Conservation (phyloP, 64 coral and sea anemone genomes). For the Dendronephthya gigantea region DNA sequence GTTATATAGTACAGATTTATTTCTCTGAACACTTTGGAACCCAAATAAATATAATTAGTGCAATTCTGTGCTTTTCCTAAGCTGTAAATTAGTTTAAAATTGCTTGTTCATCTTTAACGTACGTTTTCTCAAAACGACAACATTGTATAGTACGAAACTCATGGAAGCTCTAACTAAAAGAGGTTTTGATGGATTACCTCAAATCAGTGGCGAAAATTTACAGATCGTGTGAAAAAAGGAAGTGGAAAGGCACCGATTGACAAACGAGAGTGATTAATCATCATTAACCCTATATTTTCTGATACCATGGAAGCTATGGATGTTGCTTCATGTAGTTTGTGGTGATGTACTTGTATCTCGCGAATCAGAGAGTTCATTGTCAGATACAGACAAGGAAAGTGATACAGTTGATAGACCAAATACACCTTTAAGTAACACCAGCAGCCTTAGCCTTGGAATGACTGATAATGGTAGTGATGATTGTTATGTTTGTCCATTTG, state of each 20-base stretch:
- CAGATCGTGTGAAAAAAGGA: slow-evolving; percentile 15
- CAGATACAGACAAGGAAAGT: slow-evolving; percentile 26
- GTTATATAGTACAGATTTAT: too few species aligned
- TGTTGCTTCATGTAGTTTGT: slow-evolving; percentile 10
- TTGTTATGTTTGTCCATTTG: too few species aligned
- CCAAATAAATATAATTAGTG: too few species aligned
- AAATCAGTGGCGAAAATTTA: slow-evolving; percentile 42
- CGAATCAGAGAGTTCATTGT: background rate
- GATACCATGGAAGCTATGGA: slow-evolving; percentile 29
- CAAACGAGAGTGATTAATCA: slow-evolving; percentile 35
- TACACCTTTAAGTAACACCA: slow-evolving; percentile 29
- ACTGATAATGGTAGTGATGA: slow-evolving; percentile 18
- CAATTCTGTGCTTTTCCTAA: too few species aligned
- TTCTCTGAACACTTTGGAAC: too few species aligned
- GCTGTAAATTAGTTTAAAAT: too few species aligned
- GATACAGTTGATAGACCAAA: background rate
- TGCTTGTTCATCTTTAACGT: too few species aligned
- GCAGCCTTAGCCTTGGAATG: background rate
- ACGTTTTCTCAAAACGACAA: too few species aligned
- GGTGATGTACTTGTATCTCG: slow-evolving; percentile 20
- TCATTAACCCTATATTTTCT: slow-evolving; percentile 30
- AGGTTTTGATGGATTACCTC: too few species aligned
- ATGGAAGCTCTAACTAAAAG: too few species aligned
- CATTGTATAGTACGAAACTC: too few species aligned
- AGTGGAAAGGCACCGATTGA: slow-evolving; percentile 25